Evolutionary conservation across 1,140 invertebrate genomes (phyloP).

Genomic region (Drosophila obscura): DNA sequence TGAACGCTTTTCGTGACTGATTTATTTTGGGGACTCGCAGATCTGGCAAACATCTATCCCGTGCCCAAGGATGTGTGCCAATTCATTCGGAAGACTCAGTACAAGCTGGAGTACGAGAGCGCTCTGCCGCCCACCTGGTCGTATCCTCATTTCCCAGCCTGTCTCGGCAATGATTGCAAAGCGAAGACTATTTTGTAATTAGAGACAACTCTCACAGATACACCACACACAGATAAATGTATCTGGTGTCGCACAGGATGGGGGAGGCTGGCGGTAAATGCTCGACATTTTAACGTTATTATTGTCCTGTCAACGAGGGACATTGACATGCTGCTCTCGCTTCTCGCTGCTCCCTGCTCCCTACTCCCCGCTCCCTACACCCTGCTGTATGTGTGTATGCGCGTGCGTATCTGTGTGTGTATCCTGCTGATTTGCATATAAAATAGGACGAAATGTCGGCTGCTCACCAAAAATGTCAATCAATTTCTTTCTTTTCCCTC

Average conservation of each 20-base stretch:
- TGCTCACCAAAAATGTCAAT: slow-evolving; percentile 82
- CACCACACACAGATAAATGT: neutral
- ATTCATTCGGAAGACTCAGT: slow-evolving; percentile 2
- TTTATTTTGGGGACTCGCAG: neutral
- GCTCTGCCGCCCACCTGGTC: slow-evolving; percentile 30
- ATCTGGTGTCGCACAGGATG: slow-evolving; percentile 14
- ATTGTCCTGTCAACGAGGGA: slow-evolving; percentile 78
- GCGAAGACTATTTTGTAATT: slow-evolving; percentile 17
- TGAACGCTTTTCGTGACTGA: no score
- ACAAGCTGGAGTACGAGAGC: slow-evolving; percentile 18
- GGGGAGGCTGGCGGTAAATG: slow-evolving; percentile 51
- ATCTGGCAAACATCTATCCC: slow-evolving; percentile 15
- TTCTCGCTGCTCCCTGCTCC: no score
- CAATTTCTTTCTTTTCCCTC: slow-evolving; percentile 55
- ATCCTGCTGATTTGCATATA: slow-evolving; percentile 74
- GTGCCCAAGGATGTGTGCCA: slow-evolving; percentile 17
- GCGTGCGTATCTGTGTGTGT: slow-evolving; percentile 19
- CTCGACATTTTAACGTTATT: slow-evolving; percentile 80
- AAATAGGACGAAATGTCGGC: slow-evolving; percentile 78
- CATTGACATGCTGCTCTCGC: slow-evolving; percentile 60
- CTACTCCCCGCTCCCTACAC: no score
- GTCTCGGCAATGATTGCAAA: neutral
- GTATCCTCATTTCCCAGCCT: slow-evolving; percentile 8
- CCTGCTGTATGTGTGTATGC: slow-evolving; percentile 14
- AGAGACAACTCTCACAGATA: slow-evolving; percentile 7